phyloP scores from a whole-genome alignment of 2,888 invertebrate species.

The Entomobrya multifasciata region DNA sequence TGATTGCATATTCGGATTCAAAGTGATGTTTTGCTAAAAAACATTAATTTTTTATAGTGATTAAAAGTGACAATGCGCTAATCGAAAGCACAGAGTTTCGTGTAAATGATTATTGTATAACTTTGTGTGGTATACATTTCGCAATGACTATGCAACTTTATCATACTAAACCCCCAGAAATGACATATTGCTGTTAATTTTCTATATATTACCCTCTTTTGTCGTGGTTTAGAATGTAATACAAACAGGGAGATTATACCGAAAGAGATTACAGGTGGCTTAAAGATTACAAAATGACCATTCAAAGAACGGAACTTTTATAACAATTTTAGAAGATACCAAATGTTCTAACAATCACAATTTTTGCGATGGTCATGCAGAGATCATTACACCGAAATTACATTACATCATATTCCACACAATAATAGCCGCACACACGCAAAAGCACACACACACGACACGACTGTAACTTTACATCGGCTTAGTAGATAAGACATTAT shows the following conservation, averaged over 20 bases:
- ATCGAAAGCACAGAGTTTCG: too few relatives aligned
- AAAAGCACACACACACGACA: too few relatives aligned
- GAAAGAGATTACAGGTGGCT: conserved; percentile 41
- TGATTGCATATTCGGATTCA: too few relatives aligned
- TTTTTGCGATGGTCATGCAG: conserved; percentile 69
- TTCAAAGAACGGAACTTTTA: conserved; percentile 21
- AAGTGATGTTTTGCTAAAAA: too few relatives aligned
- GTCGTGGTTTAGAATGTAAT: conserved; percentile 36
- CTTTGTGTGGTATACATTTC: neutral
- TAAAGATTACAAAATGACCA: conserved; percentile 38
- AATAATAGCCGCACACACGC: conserved; percentile 46
- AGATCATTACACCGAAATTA: conserved; percentile 72
- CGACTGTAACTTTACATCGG: conserved; percentile 15
- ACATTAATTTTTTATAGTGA: too few relatives aligned
- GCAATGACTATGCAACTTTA: neutral
- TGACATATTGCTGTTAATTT: neutral
- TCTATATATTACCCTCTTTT: neutral
- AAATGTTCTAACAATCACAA: conserved; percentile 41
- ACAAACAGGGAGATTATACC: conserved; percentile 38
- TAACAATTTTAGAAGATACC: conserved; percentile 8
- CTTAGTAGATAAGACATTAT: neutral
- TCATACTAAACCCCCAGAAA: neutral
- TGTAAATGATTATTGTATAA: too few relatives aligned
- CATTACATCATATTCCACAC: conserved; percentile 47
- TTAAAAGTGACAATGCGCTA: too few relatives aligned